Base-by-base conservation (phyloP, 2,888 invertebrate species). In the Lasioglossum morio region DNA sequence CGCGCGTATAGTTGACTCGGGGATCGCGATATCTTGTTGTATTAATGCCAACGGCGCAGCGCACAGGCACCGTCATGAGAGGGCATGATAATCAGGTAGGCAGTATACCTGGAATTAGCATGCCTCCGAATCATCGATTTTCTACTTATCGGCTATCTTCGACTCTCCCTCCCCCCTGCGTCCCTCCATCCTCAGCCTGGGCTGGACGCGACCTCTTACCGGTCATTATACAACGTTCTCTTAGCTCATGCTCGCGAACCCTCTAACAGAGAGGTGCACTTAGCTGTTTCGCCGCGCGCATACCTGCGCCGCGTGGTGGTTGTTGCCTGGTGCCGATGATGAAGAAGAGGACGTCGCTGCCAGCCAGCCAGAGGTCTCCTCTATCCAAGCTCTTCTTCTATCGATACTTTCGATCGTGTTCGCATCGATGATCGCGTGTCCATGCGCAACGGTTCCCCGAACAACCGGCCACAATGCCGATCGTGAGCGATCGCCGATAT, bases 91-190 rank as follows among this genome's bases (percentile, higher is more conserved):
- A 86, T 84, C 85, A 85, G 85, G 75, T 82, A 78, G 84, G 72
- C 57, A 79, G 85, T 83, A 88, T 86, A 90, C 90, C 88, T 89
- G 87, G 88, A 90, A 92, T 91, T 92, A 93, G 91, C 90, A 90
- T 92, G 91, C 90, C 93, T 90, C 92, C 91, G 91, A 92, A 93
- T 93, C 93, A 93, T 93, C 93, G 93, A 93, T 93, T 93, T 93
- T 91, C 91, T 93, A 92, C 93, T 92, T 93, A 93, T 93, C 93
- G 91, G 90, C 88, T 92, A 91, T 92, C 92, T 91, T 87, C 82
- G 81, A 73, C 72, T 72, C 60, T 77, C 78, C 81, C 66, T 81
- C 74, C 66, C 16, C 16, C 16, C n/a, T 53, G 7, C 84, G 34
- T 19, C 74, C 53, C 48, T n/a, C 23, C 63, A 5, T 53, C 46